These are phyloP conservation scores for Hypothenemus hampei DNA, from an alignment of 1,140 invertebrate species.

Conservation along the genomic window DNA sequence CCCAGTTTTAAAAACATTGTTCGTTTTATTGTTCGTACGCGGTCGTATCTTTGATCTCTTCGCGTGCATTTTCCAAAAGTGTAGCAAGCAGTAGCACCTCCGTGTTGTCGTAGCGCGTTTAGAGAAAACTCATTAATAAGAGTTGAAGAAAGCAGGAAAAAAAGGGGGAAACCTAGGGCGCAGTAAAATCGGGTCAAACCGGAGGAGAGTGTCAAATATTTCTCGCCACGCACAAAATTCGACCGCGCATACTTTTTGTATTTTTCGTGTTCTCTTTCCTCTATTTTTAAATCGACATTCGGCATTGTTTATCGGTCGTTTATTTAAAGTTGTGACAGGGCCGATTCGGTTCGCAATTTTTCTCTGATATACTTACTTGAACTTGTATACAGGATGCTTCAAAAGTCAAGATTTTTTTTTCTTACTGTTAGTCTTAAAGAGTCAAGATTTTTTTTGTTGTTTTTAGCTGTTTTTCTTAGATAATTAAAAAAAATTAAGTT, in stretches of 20 bases:
- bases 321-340: constrained; percentile 15
- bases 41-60: constrained; percentile 10
- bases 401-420: too few relatives aligned
- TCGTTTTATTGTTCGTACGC: constrained; percentile 5
- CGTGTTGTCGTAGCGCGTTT: too few relatives aligned
- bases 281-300: constrained; percentile 7
- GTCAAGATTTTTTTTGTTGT: too few relatives aligned
- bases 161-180: too few relatives aligned
- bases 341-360: constrained; percentile 7
- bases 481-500: too few relatives aligned
- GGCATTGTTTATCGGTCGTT: constrained; percentile 14
- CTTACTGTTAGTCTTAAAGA: too few relatives aligned
- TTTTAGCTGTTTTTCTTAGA: too few relatives aligned
- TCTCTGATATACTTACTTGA: neutral
- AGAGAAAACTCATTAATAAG: constrained; percentile 12
- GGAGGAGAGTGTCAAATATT: too few relatives aligned
- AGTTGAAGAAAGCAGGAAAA: neutral
- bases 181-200: constrained; percentile 11
- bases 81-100: too few relatives aligned
- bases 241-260: constrained; percentile 6
- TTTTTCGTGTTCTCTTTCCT: neutral
- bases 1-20: constrained; percentile 1
- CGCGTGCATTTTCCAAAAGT: constrained; percentile 2
- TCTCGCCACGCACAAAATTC: constrained; percentile 11
- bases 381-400: too few relatives aligned